Evolutionary conservation across 1,140 invertebrate species (phyloP).

Genomic region (Cotesia vestalis): DNA sequence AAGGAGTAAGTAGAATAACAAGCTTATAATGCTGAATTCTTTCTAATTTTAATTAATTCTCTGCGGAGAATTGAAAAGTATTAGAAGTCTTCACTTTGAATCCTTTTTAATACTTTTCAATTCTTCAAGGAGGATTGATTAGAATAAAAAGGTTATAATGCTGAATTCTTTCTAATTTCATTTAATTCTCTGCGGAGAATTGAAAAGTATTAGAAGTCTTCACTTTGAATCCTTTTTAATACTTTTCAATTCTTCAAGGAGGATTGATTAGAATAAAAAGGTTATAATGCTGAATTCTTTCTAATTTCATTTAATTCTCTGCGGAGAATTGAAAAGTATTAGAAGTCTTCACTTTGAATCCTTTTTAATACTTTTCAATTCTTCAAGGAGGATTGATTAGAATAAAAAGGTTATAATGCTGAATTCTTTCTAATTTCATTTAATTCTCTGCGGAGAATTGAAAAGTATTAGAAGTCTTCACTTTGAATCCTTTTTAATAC

Average conservation of each 20-base stretch:
- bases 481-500: too few relatives aligned
- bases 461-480: too few relatives aligned
- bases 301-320: neutral
- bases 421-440: neutral
- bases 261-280: neutral
- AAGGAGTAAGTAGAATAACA: too few relatives aligned
- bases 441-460: neutral
- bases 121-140: too few relatives aligned
- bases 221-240: neutral
- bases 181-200: constrained; percentile 1
- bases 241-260: neutral
- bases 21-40: neutral
- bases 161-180: neutral
- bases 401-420: neutral
- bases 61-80: neutral
- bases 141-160: too few relatives aligned
- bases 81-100: neutral
- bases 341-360: neutral
- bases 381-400: neutral
- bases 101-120: too few relatives aligned
- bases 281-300: neutral
- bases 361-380: neutral
- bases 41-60: neutral
- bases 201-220: neutral
- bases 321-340: neutral